A percentile compares a stretch with the other conserved stretches of the same genome.
Evolutionary conservation across 2,113 vertebrate species (phyloP).

Genomic region (Mormoops blainvillei): DNA sequence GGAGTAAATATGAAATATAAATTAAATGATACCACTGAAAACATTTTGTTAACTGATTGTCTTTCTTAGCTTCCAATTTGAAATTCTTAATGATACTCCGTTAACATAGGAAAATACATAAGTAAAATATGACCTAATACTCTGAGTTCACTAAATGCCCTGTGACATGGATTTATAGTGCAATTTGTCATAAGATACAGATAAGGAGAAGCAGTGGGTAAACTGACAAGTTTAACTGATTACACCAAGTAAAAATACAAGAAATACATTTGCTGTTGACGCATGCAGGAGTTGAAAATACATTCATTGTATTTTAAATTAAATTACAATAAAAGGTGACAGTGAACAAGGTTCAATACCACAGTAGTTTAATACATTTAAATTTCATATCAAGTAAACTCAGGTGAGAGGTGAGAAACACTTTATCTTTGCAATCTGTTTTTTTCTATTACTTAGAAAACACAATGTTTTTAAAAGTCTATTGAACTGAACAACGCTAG

Average conservation of each 20-base stretch:
- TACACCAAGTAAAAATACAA: conserved; percentile 72
- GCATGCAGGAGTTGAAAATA: conserved; percentile 21
- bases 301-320: conserved; percentile 53
- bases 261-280: conserved; percentile 60
- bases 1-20: conserved; percentile 63
- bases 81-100: conserved; percentile 70
- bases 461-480: not conserved
- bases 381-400: not conserved
- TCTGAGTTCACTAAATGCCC: conserved; percentile 71
- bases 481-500: not conserved
- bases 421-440: not conserved
- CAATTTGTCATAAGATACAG: conserved; percentile 74
- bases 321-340: conserved; percentile 52
- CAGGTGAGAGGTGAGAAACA: not conserved
- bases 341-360: not conserved
- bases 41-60: conserved; percentile 37
- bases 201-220: conserved; percentile 68
- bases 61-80: conserved; percentile 42
- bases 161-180: conserved; percentile 68
- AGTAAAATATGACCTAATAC: conserved; percentile 63
- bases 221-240: conserved; percentile 78
- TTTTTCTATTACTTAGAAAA: not conserved
- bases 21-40: conserved; percentile 48
- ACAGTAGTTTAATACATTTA: not conserved
- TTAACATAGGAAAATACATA: conserved; percentile 56